Evolutionary conservation across 2,113 vertebrate genomes (phyloP).

Genomic region (Malurus alboscapulatus): DNA sequence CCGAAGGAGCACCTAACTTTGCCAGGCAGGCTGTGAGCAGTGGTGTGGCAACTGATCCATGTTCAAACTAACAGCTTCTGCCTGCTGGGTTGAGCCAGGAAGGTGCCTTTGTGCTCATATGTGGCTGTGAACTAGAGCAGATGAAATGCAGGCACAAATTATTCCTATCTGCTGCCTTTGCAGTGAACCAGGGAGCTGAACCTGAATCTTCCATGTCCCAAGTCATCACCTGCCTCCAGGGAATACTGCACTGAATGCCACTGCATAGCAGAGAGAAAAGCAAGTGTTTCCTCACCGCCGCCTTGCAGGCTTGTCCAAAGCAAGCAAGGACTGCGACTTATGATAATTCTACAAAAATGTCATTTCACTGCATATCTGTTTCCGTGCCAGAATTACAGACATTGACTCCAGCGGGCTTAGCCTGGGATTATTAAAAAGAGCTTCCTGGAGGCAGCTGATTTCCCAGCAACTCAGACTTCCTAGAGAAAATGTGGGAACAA

Average conservation of each 20-base stretch:
- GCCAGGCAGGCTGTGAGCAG: background rate
- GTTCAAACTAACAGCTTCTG: background rate
- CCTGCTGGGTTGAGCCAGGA: background rate
- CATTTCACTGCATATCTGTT: background rate
- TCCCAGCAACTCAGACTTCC: background rate
- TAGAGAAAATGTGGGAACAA: background rate
- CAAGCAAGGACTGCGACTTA: background rate
- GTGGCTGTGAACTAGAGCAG: slow-evolving; percentile 4
- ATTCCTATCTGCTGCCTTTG: slow-evolving; percentile 13
- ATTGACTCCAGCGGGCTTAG: background rate
- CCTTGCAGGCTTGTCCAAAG: background rate
- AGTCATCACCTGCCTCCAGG: background rate
- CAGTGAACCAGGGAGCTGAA: slow-evolving; percentile 11
- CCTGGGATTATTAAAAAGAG: background rate
- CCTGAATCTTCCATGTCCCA: background rate
- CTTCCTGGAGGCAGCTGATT: background rate
- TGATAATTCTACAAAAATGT: background rate
- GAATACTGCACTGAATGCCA: background rate
- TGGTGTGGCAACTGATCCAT: background rate
- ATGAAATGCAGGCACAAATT: background rate
- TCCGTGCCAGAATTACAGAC: background rate
- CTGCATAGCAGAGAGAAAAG: background rate
- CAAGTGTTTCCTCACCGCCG: background rate
- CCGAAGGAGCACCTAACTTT: background rate
- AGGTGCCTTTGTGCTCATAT: background rate